A percentile compares a stretch with the other conserved stretches of the same genome.
These are phyloP conservation scores for Sparus aurata DNA, from an alignment of 2,797 vertebrate genomes.

Conservation along the genomic window DNA sequence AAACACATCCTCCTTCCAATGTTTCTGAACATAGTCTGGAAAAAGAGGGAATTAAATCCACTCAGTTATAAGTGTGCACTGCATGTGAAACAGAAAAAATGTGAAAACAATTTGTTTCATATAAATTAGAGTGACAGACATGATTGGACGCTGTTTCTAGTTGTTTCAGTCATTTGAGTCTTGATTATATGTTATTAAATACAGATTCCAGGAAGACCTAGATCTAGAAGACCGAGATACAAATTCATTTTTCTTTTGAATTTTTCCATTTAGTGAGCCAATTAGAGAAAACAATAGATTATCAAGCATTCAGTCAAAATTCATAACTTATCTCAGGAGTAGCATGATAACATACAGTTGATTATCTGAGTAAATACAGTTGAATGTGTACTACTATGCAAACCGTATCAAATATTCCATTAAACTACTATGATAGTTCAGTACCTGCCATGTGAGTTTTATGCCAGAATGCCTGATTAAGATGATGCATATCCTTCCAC, in stretches of 20 bases:
- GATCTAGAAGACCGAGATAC: neutral
- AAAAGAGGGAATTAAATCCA: neutral
- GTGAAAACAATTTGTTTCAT: no score
- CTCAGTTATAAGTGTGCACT: no score
- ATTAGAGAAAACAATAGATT: neutral
- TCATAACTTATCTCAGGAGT: neutral
- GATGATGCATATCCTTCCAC: slow-evolving; percentile 53
- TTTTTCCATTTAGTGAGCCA: neutral
- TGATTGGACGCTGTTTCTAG: no score
- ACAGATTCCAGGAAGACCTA: no score
- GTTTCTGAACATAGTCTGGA: slow-evolving; percentile 64
- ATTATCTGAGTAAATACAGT: neutral
- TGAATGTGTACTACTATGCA: neutral
- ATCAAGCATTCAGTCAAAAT: neutral
- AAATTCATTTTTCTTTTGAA: neutral
- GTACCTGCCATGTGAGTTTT: slow-evolving; percentile 65
- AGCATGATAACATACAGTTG: neutral
- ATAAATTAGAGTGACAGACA: no score
- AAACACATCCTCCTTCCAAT: slow-evolving; percentile 76
- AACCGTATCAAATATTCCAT: neutral
- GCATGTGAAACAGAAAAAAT: no score
- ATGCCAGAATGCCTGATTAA: slow-evolving; percentile 53
- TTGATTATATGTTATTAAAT: no score
- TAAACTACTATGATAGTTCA: neutral
- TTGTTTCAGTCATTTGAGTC: no score